Evolutionary conservation across 2,797 vertebrate genomes (phyloP).

Genomic region (Uromys caudimaculatus): DNA sequence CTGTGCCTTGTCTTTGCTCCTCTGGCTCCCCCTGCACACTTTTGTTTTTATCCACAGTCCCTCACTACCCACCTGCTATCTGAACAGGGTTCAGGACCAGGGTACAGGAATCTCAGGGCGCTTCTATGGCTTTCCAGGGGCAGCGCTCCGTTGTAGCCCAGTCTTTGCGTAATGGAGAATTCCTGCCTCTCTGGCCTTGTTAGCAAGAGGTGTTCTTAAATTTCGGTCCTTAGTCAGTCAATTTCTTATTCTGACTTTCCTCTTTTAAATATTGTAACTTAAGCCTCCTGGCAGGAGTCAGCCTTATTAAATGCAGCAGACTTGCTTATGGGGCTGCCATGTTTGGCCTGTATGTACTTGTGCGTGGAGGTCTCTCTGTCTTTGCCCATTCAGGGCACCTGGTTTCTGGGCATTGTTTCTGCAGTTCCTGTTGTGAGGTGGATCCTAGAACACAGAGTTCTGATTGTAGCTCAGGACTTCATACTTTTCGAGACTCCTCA

Average conservation of each 20-base stretch:
- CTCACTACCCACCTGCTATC: not conserved
- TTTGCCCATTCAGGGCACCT: fast-evolving
- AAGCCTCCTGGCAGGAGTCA: not conserved
- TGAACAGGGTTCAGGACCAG: too few relatives aligned
- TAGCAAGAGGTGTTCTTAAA: not conserved
- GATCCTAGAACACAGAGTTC: not conserved
- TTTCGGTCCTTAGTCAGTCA: not conserved
- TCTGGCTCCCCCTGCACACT: not conserved
- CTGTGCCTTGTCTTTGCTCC: not conserved
- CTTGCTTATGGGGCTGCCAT: not conserved
- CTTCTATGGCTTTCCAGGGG: not conserved
- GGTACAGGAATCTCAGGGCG: not conserved
- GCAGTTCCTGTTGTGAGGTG: not conserved
- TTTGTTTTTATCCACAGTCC: not conserved
- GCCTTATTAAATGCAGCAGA: not conserved
- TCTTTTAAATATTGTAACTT: not conserved
- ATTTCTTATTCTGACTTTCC: not conserved
- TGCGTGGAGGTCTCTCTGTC: not conserved
- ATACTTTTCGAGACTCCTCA: not conserved
- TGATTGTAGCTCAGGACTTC: not conserved
- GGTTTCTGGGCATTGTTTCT: not conserved
- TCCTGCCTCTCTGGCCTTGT: not conserved
- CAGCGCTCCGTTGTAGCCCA: not conserved
- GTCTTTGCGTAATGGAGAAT: not conserved
- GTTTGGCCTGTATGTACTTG: slow-evolving; percentile 60